Base-by-base conservation (phyloP, 1,140 invertebrate species). In the Macrocentrus cingulum region DNA sequence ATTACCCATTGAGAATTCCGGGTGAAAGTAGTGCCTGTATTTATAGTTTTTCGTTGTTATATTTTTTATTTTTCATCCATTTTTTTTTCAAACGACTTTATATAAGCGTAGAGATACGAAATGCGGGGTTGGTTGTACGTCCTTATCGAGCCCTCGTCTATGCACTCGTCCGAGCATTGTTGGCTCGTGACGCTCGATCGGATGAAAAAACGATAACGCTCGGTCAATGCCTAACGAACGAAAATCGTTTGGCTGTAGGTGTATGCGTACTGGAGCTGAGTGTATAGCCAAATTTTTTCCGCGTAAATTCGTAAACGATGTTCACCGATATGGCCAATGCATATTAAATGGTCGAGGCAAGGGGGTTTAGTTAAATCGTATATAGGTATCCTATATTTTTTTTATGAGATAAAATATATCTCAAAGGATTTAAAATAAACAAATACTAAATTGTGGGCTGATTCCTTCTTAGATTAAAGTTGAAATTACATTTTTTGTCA, bases 281-380 rank as follows among this genome's bases (percentile, higher is more conserved):
- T n/a, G n/a, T n/a, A n/a, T n/a, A n/a, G n/a, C 65, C 68, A 56
- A 67, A 67, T 71, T 68, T 69, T 70, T 66, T 69, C 62, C 62
- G 61, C 56, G 66, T 67, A 70, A 72, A 72, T 72, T 72, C 70
- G 69, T 70, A 68, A 72, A 72, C 65, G 69, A 64, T 66, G 66
- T 59, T 52, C 49, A 48, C 37, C 61, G 54, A 66, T 65, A 69
- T 71, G 65, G 66, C 58, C 44, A 63, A 57, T 66, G 64, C 66
- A 72, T 72, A 72, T 72, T 72, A 72, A 70, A 72, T 72, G 65
- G 66, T 64, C 67, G 64, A 66, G 54, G 62, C 66, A 60, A 70
- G 58, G 64, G 66, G 70, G 69, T 70, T 71, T 71, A 70, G 69
- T 57, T 18, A 59, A 68, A 61, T 70, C 63, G 68, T 63, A 67